A percentile compares a stretch with the other conserved stretches of the same genome.
Conservation (phyloP, 2,113 vertebrate genomes). For the Muntiacus muntjak region DNA sequence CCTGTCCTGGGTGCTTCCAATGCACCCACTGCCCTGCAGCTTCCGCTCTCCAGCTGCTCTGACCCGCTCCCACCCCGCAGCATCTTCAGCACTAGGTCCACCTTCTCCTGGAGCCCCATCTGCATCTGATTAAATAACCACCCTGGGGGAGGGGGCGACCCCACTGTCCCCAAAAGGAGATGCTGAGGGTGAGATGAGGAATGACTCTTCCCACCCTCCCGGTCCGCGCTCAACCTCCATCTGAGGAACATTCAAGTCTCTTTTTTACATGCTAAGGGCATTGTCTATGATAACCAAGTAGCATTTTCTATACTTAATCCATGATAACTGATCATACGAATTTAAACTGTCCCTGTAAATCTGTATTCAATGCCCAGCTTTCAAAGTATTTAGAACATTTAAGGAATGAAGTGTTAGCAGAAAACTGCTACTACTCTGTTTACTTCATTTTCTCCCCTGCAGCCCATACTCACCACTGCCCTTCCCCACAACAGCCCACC, state of each 20-base stretch:
- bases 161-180: neutral
- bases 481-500: fast-evolving
- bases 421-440: conserved; percentile 77
- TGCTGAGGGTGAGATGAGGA: fast-evolving
- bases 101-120: neutral
- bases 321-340: conserved; percentile 77
- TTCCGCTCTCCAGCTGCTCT: fast-evolving
- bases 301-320: conserved; percentile 78
- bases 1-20: fast-evolving
- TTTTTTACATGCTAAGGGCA: conserved; percentile 49
- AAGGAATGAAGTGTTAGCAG: conserved; percentile 79
- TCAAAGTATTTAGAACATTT: conserved; percentile 76
- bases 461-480: fast-evolving
- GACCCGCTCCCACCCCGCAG: fast-evolving
- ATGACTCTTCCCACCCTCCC: neutral
- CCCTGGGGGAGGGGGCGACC: neutral
- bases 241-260: conserved; percentile 58
- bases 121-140: neutral
- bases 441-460: conserved; percentile 60
- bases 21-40: fast-evolving
- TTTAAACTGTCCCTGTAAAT: conserved; percentile 82
- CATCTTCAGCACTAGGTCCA: fast-evolving
- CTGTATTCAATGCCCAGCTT: conserved; percentile 79
- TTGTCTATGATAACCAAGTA: conserved; percentile 76
- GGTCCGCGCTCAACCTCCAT: neutral